Conservation (phyloP, 2,888 invertebrate species). For the Drosophila pullipes region DNA sequence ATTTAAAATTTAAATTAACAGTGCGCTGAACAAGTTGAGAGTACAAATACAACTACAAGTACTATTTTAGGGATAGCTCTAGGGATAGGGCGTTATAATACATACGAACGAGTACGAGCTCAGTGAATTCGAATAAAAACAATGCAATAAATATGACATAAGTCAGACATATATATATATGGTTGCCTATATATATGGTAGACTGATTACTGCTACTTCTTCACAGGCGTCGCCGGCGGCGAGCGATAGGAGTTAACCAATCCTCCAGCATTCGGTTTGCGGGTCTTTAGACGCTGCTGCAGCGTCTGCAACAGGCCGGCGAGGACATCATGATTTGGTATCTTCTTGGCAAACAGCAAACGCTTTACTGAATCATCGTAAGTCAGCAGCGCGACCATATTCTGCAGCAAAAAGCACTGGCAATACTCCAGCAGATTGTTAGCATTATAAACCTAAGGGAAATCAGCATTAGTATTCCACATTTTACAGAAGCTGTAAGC, state of each 20-base stretch:
- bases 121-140: conserved; percentile 61
- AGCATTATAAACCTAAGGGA: conserved; percentile 92
- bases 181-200: not conserved
- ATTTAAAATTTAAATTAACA: conserved; percentile 63
- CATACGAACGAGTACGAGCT: conserved; percentile 48
- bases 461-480: not conserved
- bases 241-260: conserved; percentile 79
- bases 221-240: conserved; percentile 72
- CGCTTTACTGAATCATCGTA: conserved; percentile 96
- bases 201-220: conserved; percentile 51
- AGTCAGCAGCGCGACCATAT: conserved; percentile 96
- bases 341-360: conserved; percentile 93
- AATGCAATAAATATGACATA: conserved; percentile 75
- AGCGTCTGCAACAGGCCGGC: conserved; percentile 92
- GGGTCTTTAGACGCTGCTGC: conserved; percentile 92
- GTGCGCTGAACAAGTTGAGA: conserved; percentile 72
- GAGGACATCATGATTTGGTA: conserved; percentile 95
- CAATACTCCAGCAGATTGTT: conserved; percentile 94
- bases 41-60: conserved; percentile 64
- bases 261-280: conserved; percentile 82
- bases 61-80: conserved; percentile 6
- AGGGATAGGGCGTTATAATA: conserved; percentile 61
- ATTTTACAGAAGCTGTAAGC: not conserved
- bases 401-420: conserved; percentile 95
- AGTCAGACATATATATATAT: conserved; percentile 8